Base-by-base conservation (phyloP, 2,797 vertebrate species). In the Cynopterus sphinx region DNA sequence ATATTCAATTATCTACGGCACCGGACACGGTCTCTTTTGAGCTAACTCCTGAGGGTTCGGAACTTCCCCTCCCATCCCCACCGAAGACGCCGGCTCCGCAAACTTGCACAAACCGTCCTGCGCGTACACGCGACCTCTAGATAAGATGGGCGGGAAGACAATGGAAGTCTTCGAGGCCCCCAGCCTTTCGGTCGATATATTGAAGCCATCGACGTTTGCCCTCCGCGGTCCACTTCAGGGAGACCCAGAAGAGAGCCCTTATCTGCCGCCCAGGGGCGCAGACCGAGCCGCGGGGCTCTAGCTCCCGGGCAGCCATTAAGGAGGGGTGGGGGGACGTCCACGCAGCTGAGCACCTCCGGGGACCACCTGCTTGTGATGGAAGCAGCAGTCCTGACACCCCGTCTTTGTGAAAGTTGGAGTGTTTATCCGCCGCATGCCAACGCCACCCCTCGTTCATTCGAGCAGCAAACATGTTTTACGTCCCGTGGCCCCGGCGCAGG, bases 361-460 rank as follows among this genome's bases (percentile, higher is more conserved):
- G 98, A 98, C 97, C 98, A 98, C 98, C 98, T 98, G 97, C 98
- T 99, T 97, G 99, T 99, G 99, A 98, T 59, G 97, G 98, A 98
- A 98, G 98, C 98, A 99, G 98, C 98, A 97, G 98, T 99, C 99
- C 84, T 75, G 53, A 94, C 97, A 63, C n/a, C 79, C 28, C 61
- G 79, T 49, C 65, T 81, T 75, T 55, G 67, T 4, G 49, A 90
- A 96, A 83, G 68, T 70, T n/a, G 98, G 97, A 97, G 81, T 90
- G 95, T 96, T 97, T 90, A 91, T 82, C 95, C 68, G 26, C 11
- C 22, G 9, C 41, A 11, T n/a, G 49, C 74, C 41, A 0, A 0
- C 71, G 7, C 49, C 68, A 28, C 33, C 43, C 46, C 59, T 75
- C 53, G n/a, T 13, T 24, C 39, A 12, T 9, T 71, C 73, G 49